phyloP scores from a whole-genome alignment of 1,140 invertebrate genomes.

The Cherax destructor region DNA sequence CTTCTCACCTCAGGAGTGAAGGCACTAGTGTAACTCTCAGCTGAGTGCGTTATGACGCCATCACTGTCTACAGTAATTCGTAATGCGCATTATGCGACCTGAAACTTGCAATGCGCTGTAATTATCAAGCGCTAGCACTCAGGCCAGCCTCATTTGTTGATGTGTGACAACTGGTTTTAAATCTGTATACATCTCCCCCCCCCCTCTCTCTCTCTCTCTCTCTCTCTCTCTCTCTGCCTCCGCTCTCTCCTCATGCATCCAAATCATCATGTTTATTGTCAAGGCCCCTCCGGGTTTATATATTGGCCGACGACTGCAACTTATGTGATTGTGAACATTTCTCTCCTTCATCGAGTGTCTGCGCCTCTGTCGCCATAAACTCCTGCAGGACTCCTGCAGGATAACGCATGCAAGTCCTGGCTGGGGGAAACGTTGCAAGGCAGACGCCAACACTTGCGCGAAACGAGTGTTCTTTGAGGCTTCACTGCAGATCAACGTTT shows the following conservation, averaged over 20 bases:
- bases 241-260: not conserved
- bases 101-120: no score
- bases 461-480: not conserved
- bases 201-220: no score
- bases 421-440: conserved; percentile 24
- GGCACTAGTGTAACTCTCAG: no score
- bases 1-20: no score
- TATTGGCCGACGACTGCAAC: conserved; percentile 37
- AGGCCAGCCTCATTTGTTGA: no score
- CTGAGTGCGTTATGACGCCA: no score
- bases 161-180: no score
- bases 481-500: not conserved
- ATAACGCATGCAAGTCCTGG: conserved; percentile 46
- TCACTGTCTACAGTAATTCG: no score
- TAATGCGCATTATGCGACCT: no score
- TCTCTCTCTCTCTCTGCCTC: conserved; percentile 2
- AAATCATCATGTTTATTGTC: conserved; percentile 51
- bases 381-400: conserved; percentile 13
- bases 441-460: conserved; percentile 6
- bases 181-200: no score
- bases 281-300: conserved; percentile 5
- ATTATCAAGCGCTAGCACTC: no score
- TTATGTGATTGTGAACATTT: conserved; percentile 60
- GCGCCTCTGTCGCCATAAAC: conserved; percentile 39
- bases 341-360: conserved; percentile 58